Evolutionary conservation across 2,113 vertebrate genomes (phyloP), one percentile per base, ranked within the genome.

Genomic region (Hippocampus mohnikei): DNA sequence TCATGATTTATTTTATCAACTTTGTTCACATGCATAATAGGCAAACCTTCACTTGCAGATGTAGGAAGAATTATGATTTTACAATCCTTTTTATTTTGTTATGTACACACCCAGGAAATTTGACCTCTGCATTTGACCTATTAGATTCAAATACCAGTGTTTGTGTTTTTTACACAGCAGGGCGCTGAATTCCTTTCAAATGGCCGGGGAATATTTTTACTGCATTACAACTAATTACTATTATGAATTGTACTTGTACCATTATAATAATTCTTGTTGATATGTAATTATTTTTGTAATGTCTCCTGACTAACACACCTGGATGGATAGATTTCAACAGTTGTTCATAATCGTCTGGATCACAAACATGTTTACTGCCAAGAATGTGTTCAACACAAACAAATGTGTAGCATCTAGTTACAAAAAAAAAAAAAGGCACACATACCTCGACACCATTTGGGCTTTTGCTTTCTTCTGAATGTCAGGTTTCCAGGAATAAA

Each of bases 401-500:
- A 50, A 29, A 66, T 29, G 65, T 72, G 70, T 65, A 13, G 6
- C 29, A 16, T 13, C 20, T 8, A 6, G n/a, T 48, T 48, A 40
- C 1, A 59, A 40, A 9, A 66, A 15, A 50, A 1, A 66, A 40
- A 9, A 66, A 15, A 59, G 2, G 8, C 21, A 29, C 58, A 50
- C 15, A 53, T 27, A 60, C 29, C 29, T 46, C 48, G 60, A 67
- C 64, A 70, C 27, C 59, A 74, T 55, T 10, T n/a, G 0, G 37
- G 48, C 50, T 64, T 73, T 73, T 18, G 8, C 20, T 62, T 52
- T 78, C 63, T 1, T 20, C 29, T 29, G 37, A 4, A 25, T 64
- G 5, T 8, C 44, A 18, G n/a, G 8, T 1, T 44, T 69, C 18
- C 8, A 25, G 10, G 37, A 41, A 44, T 59, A 58, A 59, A 69